Evolutionary conservation across 2,888 invertebrate species (phyloP), one percentile per base, ranked within the genome.

Genomic region (Leptopterna dolabrata): DNA sequence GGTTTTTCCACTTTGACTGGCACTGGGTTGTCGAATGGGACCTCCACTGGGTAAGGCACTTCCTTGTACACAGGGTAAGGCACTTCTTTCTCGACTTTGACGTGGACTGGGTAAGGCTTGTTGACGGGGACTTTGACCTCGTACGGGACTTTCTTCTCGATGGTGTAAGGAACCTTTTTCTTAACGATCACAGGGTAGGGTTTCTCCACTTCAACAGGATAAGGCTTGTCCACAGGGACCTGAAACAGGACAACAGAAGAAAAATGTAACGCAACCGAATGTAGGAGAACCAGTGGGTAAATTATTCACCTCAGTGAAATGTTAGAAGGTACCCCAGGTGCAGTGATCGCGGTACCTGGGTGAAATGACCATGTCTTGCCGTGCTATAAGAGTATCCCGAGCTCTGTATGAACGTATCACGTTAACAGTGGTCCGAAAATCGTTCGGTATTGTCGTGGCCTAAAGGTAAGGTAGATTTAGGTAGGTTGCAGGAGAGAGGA

Each of bases 151-250:
- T 93, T 93, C 73, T 93, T 93, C 88, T 92, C 91, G 7, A 93
- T 92, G 30, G 92, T 92, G 89, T 92, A 92, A 13, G 93, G 93
- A 29, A 87, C 87, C 36, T 94, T 95, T 92, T 95, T 96, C 89
- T 95, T 94, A 41, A 96, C 95, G 91, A 95, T 94, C 6, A 96
- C 95, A 90, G 95, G 95, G 93, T 95, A 95, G 6, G 95, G 96
- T 36, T 89, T 88, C n/a, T 87, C 87, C 24, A 89, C 88, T 43
- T 88, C 47, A 11, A 88, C 88, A 0, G 88, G 87, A 76, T 88
- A 88, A 4, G 88, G 88, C 85, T 88, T 88, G 45, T 88, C 80
- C 7, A 88, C 87, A 7, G 87, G 88, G 14, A 87, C 87, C 70
- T 88, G 76, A 11, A 24, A 63, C 63, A 27, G 24, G 1, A 63